Percentiles rank a stretch among this genome's conserved stretches.
phyloP scores from a whole-genome alignment of 37 sponge, comb jelly and placozoan species.

The Cladorhizidae sp. region DNA sequence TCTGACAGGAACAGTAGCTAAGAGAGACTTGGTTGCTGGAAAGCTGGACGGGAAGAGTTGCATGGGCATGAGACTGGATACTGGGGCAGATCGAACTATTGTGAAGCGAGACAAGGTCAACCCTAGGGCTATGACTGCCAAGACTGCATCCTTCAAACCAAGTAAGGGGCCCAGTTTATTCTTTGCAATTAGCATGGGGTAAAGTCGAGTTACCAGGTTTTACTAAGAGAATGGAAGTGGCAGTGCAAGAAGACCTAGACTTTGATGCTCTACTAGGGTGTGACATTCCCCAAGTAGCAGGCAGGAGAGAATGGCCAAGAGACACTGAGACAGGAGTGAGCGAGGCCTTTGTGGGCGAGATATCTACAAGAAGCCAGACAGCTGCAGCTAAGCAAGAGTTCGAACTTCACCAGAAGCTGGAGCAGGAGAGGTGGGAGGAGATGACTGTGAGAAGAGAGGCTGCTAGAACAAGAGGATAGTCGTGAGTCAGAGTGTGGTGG shows the following conservation, averaged over 20 bases:
- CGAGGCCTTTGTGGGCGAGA: background rate
- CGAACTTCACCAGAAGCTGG: background rate
- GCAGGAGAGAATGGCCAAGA: background rate
- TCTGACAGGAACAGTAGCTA: no score
- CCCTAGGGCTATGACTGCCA: no score
- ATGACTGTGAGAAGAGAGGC: background rate
- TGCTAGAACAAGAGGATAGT: background rate
- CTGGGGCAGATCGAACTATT: constrained; percentile 40
- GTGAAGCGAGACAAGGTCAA: background rate
- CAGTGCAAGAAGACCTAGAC: no score
- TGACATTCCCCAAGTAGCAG: background rate
- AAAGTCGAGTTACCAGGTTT: no score
- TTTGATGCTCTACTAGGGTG: no score
- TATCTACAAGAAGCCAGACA: no score
- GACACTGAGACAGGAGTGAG: background rate
- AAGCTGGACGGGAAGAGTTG: constrained; percentile 40
- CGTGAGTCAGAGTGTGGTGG: background rate
- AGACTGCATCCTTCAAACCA: no score
- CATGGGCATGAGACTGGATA: constrained; percentile 55
- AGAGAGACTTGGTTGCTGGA: no score
- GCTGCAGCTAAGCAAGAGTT: background rate
- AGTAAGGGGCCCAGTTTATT: no score
- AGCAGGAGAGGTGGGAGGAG: background rate
- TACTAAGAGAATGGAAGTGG: no score
- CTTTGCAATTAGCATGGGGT: no score